Base-by-base conservation (phyloP, 2,888 invertebrate genomes). In the Cosmopolites sordidus region DNA sequence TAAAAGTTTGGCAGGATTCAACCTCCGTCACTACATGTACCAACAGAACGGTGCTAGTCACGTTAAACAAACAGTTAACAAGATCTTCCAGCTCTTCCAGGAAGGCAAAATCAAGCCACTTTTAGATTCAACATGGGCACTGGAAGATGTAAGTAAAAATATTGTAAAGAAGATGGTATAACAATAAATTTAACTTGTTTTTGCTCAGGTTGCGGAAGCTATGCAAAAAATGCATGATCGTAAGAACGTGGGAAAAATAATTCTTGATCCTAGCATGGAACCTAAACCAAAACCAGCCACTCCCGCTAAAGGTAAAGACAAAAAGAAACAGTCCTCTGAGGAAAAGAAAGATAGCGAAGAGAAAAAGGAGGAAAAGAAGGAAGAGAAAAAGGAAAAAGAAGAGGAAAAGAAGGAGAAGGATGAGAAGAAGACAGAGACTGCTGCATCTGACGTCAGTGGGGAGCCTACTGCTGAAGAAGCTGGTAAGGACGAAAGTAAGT, bases 141-240 rank as follows among this genome's bases (percentile, higher is more conserved):
- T 92, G 16, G 92, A 92, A 75, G 91, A 92, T 70, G 89, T 89
- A 73, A 78, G 84, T 22, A 5, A 22, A 8, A 22, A 8, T 8
- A 8, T 22, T 22, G 22, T 5, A 22, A 3, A 5, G 8, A 22
- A 22, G 22, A 30, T 1, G 1, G 6, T 12, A 33, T 47, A 14
- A 5, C 22, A 22, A 22, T 22, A 22, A 22, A 22, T 58, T 54
- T n/a, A n/a, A n/a, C n/a, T n/a, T n/a, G 8, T 22, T 22, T 22
- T 22, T 22, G 22, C 65, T 18, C 66, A 89, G 88, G 87, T 91
- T 12, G 83, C 84, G 17, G 91, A 92, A 67, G 92, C 90, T 4
- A 92, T 93, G 92, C 90, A 90, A 74, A 91, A 89, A 75, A 87
- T 93, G 85, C 92, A 92, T 75, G 92, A 92, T 68, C 84, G 91